Conservation (phyloP, 2,888 invertebrate species). For the Ceraclea dissimilis region DNA sequence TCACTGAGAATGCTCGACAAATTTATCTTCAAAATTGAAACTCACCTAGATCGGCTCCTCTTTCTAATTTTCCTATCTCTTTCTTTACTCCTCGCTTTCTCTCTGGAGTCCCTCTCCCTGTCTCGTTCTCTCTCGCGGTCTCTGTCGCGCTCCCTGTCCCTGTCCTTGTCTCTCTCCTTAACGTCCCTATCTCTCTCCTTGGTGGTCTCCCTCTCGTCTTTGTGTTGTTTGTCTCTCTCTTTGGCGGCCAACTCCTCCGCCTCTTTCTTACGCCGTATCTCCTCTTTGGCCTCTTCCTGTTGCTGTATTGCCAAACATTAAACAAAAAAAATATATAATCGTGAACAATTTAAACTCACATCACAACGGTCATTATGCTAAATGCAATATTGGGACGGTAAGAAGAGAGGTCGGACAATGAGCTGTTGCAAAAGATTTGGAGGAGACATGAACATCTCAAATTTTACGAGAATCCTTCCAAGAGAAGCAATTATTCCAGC, state of each 20-base stretch:
- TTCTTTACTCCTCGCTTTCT: slow-evolving; percentile 35
- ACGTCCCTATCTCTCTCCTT: slow-evolving; percentile 36
- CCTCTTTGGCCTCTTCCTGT: slow-evolving; percentile 68
- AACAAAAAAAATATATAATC: slow-evolving; percentile 2
- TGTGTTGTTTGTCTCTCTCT: slow-evolving; percentile 35
- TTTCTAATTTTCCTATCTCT: slow-evolving; percentile 36
- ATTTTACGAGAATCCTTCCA: no score
- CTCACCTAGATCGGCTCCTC: slow-evolving; percentile 30
- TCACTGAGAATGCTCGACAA: no score
- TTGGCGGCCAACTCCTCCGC: slow-evolving; percentile 50
- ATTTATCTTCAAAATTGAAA: no score
- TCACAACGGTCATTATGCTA: background rate
- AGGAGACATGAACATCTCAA: no score
- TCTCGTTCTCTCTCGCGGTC: slow-evolving; percentile 33
- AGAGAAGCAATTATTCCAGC: no score
- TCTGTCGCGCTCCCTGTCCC: slow-evolving; percentile 30
- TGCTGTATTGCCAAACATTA: slow-evolving; percentile 46
- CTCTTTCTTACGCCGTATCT: slow-evolving; percentile 61
- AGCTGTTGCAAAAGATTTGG: no score
- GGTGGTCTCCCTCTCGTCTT: slow-evolving; percentile 31
- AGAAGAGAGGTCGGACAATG: background rate
- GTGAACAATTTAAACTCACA: background rate
- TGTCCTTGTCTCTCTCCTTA: slow-evolving; percentile 32
- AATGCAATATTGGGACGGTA: background rate
- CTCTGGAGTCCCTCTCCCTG: slow-evolving; percentile 29